phyloP scores from a whole-genome alignment of 2,797 vertebrate species.

The Molossus alvarezi region DNA sequence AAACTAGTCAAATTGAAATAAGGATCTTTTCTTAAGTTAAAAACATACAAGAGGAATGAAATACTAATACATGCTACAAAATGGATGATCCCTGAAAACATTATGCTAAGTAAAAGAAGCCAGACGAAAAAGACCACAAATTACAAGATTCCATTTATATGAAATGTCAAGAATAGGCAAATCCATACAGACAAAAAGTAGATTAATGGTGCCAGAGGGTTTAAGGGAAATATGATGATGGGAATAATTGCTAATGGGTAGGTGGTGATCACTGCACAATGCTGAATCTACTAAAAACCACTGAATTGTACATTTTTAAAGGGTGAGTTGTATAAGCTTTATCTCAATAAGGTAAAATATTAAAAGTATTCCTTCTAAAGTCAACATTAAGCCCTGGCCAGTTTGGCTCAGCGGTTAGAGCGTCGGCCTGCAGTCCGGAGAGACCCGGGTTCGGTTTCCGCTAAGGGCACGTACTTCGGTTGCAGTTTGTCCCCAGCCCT shows the following conservation, averaged over 20 bases:
- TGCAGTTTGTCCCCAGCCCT: too few relatives aligned
- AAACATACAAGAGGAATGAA: constrained; percentile 34
- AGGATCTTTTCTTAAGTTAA: constrained; percentile 10
- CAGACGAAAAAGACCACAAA: too few relatives aligned
- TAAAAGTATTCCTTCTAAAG: constrained; percentile 35
- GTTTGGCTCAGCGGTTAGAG: too few relatives aligned
- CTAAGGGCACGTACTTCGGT: too few relatives aligned
- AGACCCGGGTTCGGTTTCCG: too few relatives aligned
- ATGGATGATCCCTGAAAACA: constrained; percentile 46
- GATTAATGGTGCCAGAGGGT: background rate
- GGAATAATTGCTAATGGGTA: background rate
- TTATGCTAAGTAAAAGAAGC: too few relatives aligned
- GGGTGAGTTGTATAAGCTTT: constrained; percentile 22
- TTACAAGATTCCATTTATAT: too few relatives aligned
- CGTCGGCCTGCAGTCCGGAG: too few relatives aligned
- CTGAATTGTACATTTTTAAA: constrained; percentile 40
- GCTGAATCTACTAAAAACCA: constrained; percentile 17
- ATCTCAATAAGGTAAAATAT: constrained; percentile 39
- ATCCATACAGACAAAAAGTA: too few relatives aligned
- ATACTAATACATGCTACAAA: background rate
- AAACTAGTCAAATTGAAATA: constrained; percentile 37
- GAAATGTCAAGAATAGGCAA: too few relatives aligned
- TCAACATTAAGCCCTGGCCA: constrained; percentile 20
- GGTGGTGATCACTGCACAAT: background rate
- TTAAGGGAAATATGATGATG: background rate